phyloP scores from a whole-genome alignment of 2,113 vertebrate genomes.

The Chaetura pelagica region DNA sequence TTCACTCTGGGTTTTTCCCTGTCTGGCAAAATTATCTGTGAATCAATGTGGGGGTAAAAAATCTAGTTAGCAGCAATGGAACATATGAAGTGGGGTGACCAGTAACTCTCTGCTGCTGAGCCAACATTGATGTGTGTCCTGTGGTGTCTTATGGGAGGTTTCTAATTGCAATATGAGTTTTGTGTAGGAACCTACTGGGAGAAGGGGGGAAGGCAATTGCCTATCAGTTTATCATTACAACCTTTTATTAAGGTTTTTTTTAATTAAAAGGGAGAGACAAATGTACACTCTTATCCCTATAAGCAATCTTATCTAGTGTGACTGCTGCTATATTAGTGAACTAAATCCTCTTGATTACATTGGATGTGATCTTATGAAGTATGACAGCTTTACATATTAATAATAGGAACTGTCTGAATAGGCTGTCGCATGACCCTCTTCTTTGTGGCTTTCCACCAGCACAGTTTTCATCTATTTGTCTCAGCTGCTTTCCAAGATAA shows the following conservation, averaged over 20 bases:
- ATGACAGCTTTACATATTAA: constrained; percentile 74
- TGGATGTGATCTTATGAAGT: constrained; percentile 74
- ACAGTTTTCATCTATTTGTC: constrained; percentile 53
- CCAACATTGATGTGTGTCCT: constrained; percentile 45
- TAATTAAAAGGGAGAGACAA: constrained; percentile 72
- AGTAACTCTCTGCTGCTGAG: constrained; percentile 6
- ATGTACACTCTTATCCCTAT: constrained; percentile 71
- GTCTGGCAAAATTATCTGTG: constrained; percentile 43
- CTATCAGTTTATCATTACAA: constrained; percentile 73
- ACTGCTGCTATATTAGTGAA: constrained; percentile 70
- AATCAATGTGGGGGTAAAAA: background rate
- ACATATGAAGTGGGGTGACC: constrained; percentile 31
- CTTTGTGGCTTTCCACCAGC: constrained; percentile 41
- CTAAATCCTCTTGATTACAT: constrained; percentile 73
- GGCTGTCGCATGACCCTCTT: constrained; percentile 59
- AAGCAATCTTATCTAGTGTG: constrained; percentile 72
- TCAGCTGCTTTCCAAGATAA: constrained; percentile 23
- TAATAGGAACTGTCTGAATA: constrained; percentile 62
- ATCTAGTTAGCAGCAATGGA: constrained; percentile 53
- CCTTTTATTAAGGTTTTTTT: constrained; percentile 75
- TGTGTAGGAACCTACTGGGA: constrained; percentile 53
- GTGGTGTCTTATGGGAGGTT: constrained; percentile 50
- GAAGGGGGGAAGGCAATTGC: constrained; percentile 42
- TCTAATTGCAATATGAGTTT: constrained; percentile 67
- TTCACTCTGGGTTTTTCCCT: constrained; percentile 42